Evolutionary conservation across 1,140 invertebrate genomes (phyloP), one percentile per base, ranked within the genome.

Genomic region (Grapholita molesta): DNA sequence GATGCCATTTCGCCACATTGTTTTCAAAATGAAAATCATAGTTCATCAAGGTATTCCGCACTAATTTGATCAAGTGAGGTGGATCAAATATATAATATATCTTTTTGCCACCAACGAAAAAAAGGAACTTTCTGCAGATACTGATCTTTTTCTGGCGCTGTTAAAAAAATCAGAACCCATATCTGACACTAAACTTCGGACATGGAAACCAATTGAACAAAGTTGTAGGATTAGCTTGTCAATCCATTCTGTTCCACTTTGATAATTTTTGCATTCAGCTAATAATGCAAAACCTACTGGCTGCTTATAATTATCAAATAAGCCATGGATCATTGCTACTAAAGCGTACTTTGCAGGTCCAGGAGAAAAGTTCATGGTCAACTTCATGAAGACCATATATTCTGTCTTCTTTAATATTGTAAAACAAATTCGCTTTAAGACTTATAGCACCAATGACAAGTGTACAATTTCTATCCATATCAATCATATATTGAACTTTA

Each of bases 301-400:
- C 24, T 74, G 74, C n/a, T 66, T 71, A 55, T 64, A 79, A 15
- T 75, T 71, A 2, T 53, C 57, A 42, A 75, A 76, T 11, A 77
- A 66, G 12, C 78, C 78, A 24, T 53, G 42, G 23, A 76, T 28
- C 57, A 79, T 69, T 28, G 70, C 28, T 0, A 77, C 73, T 42
- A 75, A 74, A 12, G 64, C 70, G 61, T 70, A n/a, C 48, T 61
- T 74, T 8, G 76, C 74, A 2, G 72, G 74, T 61, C 25, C 23
- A 9, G 70, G 70, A 9, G 69, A 71, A n/a, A 21, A 73, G 75
- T 4, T 71, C 35, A 18, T 72, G 75, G 21, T 80, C 61, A 1
- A 76, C 64, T 68, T 78, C 73, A 35, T 80, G 78, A 68, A 80
- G 74, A 1, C 75, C 73, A 28, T 67, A 66, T 3, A 78, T 71